Base-by-base conservation (phyloP, 2,888 invertebrate genomes). In the Criorhina ranunculi region DNA sequence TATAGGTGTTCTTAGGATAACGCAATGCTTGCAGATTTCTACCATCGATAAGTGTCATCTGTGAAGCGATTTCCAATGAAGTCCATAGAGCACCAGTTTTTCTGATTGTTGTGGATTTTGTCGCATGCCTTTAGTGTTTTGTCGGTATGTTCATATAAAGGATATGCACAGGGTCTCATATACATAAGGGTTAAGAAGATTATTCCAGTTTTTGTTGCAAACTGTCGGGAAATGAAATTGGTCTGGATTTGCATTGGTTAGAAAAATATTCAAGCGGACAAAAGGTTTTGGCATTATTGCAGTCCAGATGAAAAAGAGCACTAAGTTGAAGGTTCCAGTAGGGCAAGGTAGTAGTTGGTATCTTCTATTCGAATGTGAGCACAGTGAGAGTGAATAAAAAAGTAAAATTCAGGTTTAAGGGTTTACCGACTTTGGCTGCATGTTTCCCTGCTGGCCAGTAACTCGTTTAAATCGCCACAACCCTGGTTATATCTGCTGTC, bases 211-310 rank as follows among this genome's bases (percentile, higher is more conserved):
- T 57, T 49, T 57, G 40, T 51, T 24, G 40, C 9, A 76, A 76
- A 70, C 76, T 76, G 76, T 62, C 42, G 40, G 55, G 46, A 86
- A 86, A 86, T 86, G 81, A 81, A 86, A 81, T 85, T 86, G 86
- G 86, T 86, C 62, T 86, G 86, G 81, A 86, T 86, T 80, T 86
- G 66, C 66, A 77, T 86, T 81, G 40, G 70, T 44, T 51, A 67
- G 42, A 46, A 69, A 81, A 81, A 81, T 42, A 86, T 70, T 11
- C 11, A 15, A 11, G 15, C 2, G 8, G 17, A 49, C 55, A 44
- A 44, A 46, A 42, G 12, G 19, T 57, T 11, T 2, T 3, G 8
- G 42, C 17, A 51, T 57, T 12, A 1, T 5, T 17, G 19, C 15
- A 40, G 35, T 17, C 17, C 69, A 64, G 51, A 49, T 42, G 55